phyloP scores from a whole-genome alignment of 2,888 invertebrate species.

The Netelia virgata region DNA sequence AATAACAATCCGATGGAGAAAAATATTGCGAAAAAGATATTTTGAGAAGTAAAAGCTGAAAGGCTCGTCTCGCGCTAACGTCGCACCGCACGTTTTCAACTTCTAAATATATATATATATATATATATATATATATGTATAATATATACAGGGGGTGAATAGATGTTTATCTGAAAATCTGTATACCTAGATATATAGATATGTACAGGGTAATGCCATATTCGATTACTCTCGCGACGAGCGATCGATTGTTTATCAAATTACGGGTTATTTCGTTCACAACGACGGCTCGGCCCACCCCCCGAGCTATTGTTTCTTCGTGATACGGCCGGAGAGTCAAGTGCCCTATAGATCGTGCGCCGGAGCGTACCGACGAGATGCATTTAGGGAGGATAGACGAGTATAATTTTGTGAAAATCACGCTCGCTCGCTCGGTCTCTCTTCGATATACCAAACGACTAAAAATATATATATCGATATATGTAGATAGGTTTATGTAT shows the following conservation, averaged over 20 bases:
- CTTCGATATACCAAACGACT: neutral
- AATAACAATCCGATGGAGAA: conserved; percentile 22
- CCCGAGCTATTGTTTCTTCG: conserved; percentile 61
- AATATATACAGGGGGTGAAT: neutral
- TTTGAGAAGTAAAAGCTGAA: neutral
- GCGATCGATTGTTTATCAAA: conserved; percentile 61
- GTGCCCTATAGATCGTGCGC: conserved; percentile 28
- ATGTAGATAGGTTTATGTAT: neutral
- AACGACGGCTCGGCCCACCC: conserved; percentile 39
- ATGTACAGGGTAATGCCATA: neutral
- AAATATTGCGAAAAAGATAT: conserved; percentile 14
- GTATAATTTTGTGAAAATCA: conserved; percentile 38
- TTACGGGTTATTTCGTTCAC: conserved; percentile 56
- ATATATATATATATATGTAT: neutral
- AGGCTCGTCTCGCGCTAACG: neutral
- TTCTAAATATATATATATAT: neutral
- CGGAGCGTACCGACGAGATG: neutral
- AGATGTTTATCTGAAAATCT: neutral
- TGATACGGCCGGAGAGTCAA: conserved; percentile 32
- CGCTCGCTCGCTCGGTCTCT: neutral
- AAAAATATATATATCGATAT: too few relatives aligned
- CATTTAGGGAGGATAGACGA: conserved; percentile 19
- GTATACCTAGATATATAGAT: neutral
- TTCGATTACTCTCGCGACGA: conserved; percentile 42
- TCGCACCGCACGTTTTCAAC: neutral